phyloP scores from a whole-genome alignment of 2,797 vertebrate species.

The Fratercula arctica region DNA sequence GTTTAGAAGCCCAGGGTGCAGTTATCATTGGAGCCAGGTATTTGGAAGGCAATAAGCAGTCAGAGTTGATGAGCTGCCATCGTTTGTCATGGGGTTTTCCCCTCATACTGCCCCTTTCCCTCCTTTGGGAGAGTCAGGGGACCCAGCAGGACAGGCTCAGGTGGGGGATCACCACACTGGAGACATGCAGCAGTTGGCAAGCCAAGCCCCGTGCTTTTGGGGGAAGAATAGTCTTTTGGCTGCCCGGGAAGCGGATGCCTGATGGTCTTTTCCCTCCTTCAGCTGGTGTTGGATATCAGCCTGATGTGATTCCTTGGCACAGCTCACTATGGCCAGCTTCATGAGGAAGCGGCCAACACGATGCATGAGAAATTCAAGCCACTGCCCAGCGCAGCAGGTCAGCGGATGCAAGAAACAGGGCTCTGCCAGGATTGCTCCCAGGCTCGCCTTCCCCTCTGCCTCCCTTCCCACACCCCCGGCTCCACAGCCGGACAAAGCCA shows the following conservation, averaged over 20 bases:
- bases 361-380: constrained; percentile 34
- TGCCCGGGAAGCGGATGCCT: not conserved
- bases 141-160: not conserved
- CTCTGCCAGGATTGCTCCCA: not conserved
- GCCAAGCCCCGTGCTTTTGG: not conserved
- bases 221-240: not conserved
- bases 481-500: not conserved
- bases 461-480: constrained; percentile 24
- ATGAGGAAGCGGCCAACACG: not conserved
- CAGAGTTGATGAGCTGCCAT: not conserved
- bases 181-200: not conserved
- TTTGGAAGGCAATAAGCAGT: not conserved
- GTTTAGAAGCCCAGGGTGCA: not conserved
- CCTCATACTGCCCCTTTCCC: not conserved
- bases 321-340: not conserved
- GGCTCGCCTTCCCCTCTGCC: not conserved
- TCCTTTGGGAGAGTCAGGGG: not conserved
- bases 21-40: not conserved
- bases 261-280: not conserved
- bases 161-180: not conserved
- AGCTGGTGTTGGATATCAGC: constrained; percentile 46
- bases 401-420: not conserved
- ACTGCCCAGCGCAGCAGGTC: not conserved
- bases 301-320: constrained; percentile 62
- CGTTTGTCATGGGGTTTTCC: not conserved